A percentile compares a stretch with the other conserved stretches of the same genome.
phyloP scores from a whole-genome alignment of 2,797 vertebrate species.

The Zenarchopterus dispar region DNA sequence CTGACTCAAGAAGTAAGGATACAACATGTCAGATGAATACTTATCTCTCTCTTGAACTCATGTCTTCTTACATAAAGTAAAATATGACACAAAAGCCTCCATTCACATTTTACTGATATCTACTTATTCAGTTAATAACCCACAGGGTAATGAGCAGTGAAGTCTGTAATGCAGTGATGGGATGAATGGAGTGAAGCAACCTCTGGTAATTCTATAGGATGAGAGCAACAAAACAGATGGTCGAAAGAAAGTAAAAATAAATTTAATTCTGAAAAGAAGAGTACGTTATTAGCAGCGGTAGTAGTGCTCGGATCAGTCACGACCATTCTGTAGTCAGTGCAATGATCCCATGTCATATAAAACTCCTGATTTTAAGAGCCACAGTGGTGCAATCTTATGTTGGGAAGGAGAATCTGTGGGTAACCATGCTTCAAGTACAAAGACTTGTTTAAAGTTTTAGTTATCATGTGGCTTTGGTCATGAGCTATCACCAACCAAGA shows the following conservation, averaged over 20 bases:
- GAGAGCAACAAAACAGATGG: neutral
- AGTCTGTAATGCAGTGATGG: neutral
- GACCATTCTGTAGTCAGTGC: constrained; percentile 3
- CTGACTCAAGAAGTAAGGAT: neutral
- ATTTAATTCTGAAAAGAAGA: constrained; percentile 2
- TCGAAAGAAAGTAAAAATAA: neutral
- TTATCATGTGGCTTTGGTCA: too few species aligned
- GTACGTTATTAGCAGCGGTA: constrained; percentile 8
- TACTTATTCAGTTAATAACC: constrained; percentile 6
- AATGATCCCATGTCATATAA: neutral
- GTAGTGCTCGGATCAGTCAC: neutral
- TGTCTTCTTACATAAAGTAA: neutral
- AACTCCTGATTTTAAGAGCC: neutral
- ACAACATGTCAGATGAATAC: neutral
- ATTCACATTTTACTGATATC: constrained; percentile 2
- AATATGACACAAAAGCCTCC: neutral
- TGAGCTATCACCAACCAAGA: too few species aligned
- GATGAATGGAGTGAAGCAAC: neutral
- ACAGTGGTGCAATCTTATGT: neutral
- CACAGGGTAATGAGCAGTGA: neutral
- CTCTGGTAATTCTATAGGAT: neutral
- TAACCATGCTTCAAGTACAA: too few species aligned
- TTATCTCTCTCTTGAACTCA: neutral
- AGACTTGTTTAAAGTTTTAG: too few species aligned
- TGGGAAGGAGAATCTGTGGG: neutral